phyloP scores from a whole-genome alignment of 2,888 invertebrate species.

The Pheosia tremula region DNA sequence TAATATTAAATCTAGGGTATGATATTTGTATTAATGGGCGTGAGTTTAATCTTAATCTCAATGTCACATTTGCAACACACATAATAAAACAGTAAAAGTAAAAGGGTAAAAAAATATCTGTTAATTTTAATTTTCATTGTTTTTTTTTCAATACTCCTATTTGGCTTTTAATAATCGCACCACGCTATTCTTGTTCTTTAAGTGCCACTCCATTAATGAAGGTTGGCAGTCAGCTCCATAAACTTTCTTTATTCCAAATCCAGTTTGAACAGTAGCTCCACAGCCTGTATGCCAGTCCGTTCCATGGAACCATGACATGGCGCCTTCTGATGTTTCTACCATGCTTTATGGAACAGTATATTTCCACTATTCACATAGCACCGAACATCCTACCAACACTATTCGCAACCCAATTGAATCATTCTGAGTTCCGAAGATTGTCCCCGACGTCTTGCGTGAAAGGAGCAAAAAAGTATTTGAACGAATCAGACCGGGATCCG shows the following conservation, averaged over 20 bases:
- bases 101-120: neutral
- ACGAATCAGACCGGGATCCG: conserved; percentile 15
- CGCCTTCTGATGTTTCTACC: too few species aligned
- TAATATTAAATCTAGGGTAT: neutral
- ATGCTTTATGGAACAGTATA: too few species aligned
- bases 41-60: conserved; percentile 1
- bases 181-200: too few species aligned
- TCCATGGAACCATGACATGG: too few species aligned
- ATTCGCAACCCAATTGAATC: conserved; percentile 55
- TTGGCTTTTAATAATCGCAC: too few species aligned
- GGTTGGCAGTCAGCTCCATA: too few species aligned
- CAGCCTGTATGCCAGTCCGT: too few species aligned
- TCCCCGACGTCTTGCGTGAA: conserved; percentile 41
- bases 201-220: too few species aligned
- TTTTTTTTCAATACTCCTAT: too few species aligned
- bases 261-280: too few species aligned
- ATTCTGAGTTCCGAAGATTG: conserved; percentile 50
- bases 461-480: conserved; percentile 27
- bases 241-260: too few species aligned
- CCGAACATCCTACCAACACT: conserved; percentile 21
- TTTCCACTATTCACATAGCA: too few species aligned
- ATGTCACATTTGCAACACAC: neutral
- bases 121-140: neutral
- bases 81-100: neutral
- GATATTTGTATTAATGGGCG: neutral